Percentiles rank a stretch among this genome's conserved stretches.
Conservation (phyloP, 2,113 vertebrate species). For the Nothoprocta perdicaria region DNA sequence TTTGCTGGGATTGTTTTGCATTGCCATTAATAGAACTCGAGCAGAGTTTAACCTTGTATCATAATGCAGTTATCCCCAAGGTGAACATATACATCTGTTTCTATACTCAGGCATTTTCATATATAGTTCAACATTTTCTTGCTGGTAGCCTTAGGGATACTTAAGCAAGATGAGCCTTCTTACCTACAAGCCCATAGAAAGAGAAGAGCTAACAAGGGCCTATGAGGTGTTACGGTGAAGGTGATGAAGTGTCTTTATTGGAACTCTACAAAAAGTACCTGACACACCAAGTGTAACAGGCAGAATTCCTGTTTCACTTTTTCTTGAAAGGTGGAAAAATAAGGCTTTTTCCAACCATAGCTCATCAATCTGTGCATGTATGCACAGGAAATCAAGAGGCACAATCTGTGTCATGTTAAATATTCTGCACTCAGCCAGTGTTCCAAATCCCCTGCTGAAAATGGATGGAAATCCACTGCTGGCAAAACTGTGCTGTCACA, state of each 20-base stretch:
- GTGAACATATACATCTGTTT: neutral
- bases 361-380: neutral
- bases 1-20: neutral
- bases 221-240: conserved; percentile 18
- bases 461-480: neutral
- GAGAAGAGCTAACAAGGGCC: neutral
- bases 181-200: conserved; percentile 16
- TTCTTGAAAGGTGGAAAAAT: neutral
- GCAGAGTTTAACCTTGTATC: neutral
- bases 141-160: conserved; percentile 27
- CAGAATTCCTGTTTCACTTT: neutral
- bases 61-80: neutral
- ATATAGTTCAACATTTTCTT: neutral
- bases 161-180: conserved; percentile 6
- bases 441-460: neutral
- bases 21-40: neutral
- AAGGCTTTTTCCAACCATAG: rapidly evolving
- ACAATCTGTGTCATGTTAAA: neutral
- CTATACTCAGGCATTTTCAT: neutral
- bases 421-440: neutral
- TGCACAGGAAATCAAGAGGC: neutral
- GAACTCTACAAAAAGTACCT: neutral
- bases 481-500: neutral
- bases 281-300: neutral
- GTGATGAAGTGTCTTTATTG: conserved; percentile 38